Conservation (phyloP, 92 coral and sea anemone genomes). For the Umimayanthus kanabou region DNA sequence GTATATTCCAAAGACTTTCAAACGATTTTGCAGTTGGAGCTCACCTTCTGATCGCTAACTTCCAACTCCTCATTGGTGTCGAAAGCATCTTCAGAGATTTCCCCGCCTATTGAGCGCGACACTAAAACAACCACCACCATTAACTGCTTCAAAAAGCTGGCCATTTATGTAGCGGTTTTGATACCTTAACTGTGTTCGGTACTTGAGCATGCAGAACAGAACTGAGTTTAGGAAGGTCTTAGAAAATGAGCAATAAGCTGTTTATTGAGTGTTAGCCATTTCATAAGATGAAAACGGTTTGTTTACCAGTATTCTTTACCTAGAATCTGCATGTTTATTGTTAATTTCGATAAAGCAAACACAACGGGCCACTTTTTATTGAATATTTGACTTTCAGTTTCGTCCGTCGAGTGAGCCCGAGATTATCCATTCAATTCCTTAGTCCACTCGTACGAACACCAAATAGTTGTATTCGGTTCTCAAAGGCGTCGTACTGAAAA, state of each 20-base stretch:
- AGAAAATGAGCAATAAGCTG: neutral
- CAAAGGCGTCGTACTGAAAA: neutral
- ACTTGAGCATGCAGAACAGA: neutral
- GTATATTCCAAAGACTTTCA: neutral
- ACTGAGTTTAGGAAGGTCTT: neutral
- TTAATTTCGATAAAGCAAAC: neutral
- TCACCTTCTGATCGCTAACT: neutral
- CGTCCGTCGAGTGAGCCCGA: neutral
- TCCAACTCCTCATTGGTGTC: neutral
- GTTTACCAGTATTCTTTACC: neutral
- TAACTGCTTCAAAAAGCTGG: neutral
- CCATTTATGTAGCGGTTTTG: neutral
- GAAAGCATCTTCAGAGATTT: neutral
- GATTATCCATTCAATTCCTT: neutral
- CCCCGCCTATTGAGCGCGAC: neutral
- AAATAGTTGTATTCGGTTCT: neutral
- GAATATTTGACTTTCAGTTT: conserved; percentile 4
- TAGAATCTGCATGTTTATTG: neutral
- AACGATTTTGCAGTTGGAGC: neutral
- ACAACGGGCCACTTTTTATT: neutral
- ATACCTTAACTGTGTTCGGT: neutral
- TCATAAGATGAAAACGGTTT: neutral
- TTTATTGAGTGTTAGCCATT: conserved; percentile 11
- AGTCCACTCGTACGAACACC: neutral
- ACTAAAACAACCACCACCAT: neutral